phyloP scores from a whole-genome alignment of 2,113 vertebrate species.

The Ciconia maguari region DNA sequence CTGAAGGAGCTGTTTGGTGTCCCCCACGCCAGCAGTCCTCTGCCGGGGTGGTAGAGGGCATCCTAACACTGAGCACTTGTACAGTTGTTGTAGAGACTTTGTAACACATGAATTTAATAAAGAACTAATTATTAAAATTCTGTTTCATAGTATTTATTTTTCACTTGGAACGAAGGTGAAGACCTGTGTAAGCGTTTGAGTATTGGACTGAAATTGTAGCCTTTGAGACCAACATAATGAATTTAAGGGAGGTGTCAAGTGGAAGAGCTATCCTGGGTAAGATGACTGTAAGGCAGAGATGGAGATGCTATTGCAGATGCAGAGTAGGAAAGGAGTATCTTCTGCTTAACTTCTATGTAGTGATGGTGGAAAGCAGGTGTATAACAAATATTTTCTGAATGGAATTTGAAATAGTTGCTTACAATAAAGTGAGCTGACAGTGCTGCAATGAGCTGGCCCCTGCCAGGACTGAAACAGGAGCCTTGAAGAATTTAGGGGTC shows the following conservation, averaged over 20 bases:
- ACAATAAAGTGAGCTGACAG: rapidly evolving
- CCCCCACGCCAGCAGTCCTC: not conserved
- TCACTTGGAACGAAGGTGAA: not conserved
- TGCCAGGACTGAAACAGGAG: too few species aligned
- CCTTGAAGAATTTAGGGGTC: not conserved
- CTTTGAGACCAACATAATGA: rapidly evolving
- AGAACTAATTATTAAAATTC: not conserved
- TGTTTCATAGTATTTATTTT: rapidly evolving
- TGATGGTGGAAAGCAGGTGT: rapidly evolving
- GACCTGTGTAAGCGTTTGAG: not conserved
- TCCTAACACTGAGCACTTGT: not conserved
- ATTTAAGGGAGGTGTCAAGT: not conserved
- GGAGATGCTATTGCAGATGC: not conserved
- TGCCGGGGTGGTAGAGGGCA: not conserved
- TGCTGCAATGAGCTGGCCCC: not conserved
- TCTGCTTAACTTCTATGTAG: not conserved
- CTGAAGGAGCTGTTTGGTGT: not conserved
- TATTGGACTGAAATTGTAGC: not conserved
- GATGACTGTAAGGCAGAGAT: not conserved
- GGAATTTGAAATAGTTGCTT: not conserved
- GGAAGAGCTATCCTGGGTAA: too few species aligned
- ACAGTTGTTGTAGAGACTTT: not conserved
- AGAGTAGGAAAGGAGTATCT: not conserved
- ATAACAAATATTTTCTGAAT: rapidly evolving
- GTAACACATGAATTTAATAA: constrained; percentile 14